phyloP scores from a whole-genome alignment of 2,888 invertebrate species.

The Celastrina argiolus region DNA sequence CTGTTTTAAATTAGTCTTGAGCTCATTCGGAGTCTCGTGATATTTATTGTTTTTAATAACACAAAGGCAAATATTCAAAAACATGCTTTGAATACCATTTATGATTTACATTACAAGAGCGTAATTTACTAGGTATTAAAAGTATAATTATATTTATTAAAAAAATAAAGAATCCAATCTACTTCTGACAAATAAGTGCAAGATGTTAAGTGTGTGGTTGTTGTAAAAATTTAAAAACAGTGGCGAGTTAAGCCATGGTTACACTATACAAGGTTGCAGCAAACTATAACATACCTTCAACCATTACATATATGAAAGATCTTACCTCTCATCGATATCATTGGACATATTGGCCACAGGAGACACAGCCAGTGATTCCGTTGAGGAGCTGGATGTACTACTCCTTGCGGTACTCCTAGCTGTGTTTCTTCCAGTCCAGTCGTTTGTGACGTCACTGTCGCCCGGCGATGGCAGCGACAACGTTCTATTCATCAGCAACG shows the following conservation, averaged over 20 bases:
- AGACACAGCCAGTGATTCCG: conserved; percentile 56
- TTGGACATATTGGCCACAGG: conserved; percentile 43
- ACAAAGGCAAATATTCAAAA: background rate
- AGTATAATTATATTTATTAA: too few relatives aligned
- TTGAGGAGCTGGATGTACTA: conserved; percentile 63
- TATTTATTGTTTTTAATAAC: background rate
- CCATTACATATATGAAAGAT: conserved; percentile 28
- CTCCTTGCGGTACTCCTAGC: conserved; percentile 59
- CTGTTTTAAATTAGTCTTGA: background rate
- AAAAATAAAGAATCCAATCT: too few relatives aligned
- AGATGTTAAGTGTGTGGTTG: too few relatives aligned
- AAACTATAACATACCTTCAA: too few relatives aligned
- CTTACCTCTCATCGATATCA: conserved; percentile 62
- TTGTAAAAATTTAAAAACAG: too few relatives aligned
- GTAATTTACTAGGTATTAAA: too few relatives aligned
- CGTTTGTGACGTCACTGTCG: conserved; percentile 60
- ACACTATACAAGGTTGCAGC: too few relatives aligned
- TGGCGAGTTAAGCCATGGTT: too few relatives aligned
- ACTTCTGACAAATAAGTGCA: too few relatives aligned
- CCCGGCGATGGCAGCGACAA: conserved; percentile 66
- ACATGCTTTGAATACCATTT: background rate
- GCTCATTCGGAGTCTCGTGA: background rate
- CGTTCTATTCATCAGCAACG: conserved; percentile 65
- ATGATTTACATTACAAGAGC: too few relatives aligned
- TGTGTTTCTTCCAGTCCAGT: conserved; percentile 62